Evolutionary conservation across 2,797 vertebrate genomes (phyloP).

Genomic region (Chaetophractus vellerosus): DNA sequence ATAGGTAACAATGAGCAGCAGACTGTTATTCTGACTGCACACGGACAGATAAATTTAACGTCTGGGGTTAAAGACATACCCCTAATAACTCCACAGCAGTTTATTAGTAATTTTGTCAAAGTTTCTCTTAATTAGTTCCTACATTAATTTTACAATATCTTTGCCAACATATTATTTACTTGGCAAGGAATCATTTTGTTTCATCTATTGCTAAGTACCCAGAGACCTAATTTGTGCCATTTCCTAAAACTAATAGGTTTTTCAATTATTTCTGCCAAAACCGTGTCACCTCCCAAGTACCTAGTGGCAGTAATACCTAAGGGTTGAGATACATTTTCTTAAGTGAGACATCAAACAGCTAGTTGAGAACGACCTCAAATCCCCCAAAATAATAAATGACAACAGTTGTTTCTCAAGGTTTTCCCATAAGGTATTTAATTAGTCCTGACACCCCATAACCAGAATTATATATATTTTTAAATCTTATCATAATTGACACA

Average conservation of each 20-base stretch:
- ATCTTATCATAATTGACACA: neutral
- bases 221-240: constrained; percentile 34
- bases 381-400: constrained; percentile 1
- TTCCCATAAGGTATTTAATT: constrained; percentile 30
- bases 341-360: constrained; percentile 6
- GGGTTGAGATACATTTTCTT: neutral
- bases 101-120: constrained; percentile 18
- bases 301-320: neutral
- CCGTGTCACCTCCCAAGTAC: neutral
- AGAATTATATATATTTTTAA: neutral
- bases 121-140: constrained; percentile 22
- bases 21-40: neutral
- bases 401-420: neutral
- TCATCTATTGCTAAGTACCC: constrained; percentile 40
- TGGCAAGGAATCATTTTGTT: constrained; percentile 64
- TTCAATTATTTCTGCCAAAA: constrained; percentile 34
- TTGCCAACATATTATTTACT: constrained; percentile 55
- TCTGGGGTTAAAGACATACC: neutral
- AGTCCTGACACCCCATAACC: neutral
- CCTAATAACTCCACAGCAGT: neutral
- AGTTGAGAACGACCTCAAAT: constrained; percentile 28
- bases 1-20: constrained; percentile 6
- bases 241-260: constrained; percentile 5
- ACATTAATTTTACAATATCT: constrained; percentile 36
- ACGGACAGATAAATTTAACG: neutral